Evolutionary conservation across 2,888 invertebrate genomes (phyloP), one percentile per base, ranked within the genome.

Genomic region (Cantharis nigra): DNA sequence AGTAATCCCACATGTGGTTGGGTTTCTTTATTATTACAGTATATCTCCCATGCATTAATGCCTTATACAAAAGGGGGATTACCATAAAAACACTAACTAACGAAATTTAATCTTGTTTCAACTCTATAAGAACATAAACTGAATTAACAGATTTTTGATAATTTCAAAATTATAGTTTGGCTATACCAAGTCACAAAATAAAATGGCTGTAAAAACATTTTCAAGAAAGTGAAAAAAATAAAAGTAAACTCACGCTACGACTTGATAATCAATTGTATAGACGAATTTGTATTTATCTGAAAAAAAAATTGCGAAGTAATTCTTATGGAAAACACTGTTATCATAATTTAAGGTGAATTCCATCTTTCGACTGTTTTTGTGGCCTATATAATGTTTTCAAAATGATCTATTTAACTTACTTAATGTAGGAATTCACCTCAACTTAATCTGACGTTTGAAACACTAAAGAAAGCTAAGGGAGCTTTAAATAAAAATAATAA

Each of bases 161-260:
- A 67, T 67, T 67, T 26, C 20, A 67, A 33, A 13, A 33, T 33
- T 30, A 23, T 23, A 18, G n/a, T 65, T 65, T 65, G 65, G 65
- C 65, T 65, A 23, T 67, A 65, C 26, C 10, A 20, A n/a, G 26
- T 67, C 23, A 67, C 26, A 13, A 20, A 67, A 67, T 23, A 23
- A 67, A 67, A 26, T 23, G 65, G 65, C 65, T 67, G 65, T 67
- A 67, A 67, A 67, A 67, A 67, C 65, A 67, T 67, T 67, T 67
- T 67, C 65, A 67, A 23, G 65, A 67, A 67, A 67, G 20, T 67
- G 13, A 11, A n/a, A 14, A 65, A 67, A 67, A 67, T 49, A 49
- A 49, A 49, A 49, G 49, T n/a, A 49, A 49, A 49, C 49, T 49
- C 9, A 7, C 9, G n/a, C 49, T 49, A 49, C 49, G 49, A n/a